Conservation (phyloP, 2,797 vertebrate genomes). For the Sternotherus odoratus region DNA sequence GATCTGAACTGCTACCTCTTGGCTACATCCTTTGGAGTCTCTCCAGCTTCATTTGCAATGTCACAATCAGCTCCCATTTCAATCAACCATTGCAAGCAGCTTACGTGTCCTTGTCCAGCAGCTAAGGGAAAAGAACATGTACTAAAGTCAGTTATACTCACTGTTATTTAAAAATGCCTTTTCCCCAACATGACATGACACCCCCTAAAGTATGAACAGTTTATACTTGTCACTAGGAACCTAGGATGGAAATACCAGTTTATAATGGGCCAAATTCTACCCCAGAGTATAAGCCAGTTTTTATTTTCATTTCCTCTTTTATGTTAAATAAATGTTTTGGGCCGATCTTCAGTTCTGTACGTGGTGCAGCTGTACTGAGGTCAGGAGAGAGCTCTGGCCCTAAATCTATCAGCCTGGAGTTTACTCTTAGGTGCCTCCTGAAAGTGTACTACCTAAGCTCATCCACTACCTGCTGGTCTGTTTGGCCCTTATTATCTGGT, state of each 20-base stretch:
- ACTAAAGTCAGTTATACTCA: background rate
- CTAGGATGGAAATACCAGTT: background rate
- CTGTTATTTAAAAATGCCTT: background rate
- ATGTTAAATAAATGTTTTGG: background rate
- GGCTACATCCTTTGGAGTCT: constrained; percentile 83
- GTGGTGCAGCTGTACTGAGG: background rate
- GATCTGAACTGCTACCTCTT: constrained; percentile 78
- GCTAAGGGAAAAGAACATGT: constrained; percentile 70
- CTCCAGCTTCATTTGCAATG: constrained; percentile 81
- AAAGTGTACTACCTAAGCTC: background rate
- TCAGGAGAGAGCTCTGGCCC: background rate
- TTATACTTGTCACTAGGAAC: background rate
- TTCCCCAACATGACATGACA: background rate
- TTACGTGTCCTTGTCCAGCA: constrained; percentile 81
- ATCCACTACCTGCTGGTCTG: background rate
- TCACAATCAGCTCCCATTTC: constrained; percentile 83
- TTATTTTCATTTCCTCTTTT: background rate
- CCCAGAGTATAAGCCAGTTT: background rate
- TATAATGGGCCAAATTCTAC: background rate
- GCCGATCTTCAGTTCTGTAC: background rate
- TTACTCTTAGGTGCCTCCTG: background rate
- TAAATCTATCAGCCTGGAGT: background rate
- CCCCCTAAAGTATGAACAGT: background rate
- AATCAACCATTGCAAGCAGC: constrained; percentile 84
- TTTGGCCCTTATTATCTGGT: background rate